Evolutionary conservation across 2,888 invertebrate species (phyloP).

Genomic region (Acanthosepion pharaonis): DNA sequence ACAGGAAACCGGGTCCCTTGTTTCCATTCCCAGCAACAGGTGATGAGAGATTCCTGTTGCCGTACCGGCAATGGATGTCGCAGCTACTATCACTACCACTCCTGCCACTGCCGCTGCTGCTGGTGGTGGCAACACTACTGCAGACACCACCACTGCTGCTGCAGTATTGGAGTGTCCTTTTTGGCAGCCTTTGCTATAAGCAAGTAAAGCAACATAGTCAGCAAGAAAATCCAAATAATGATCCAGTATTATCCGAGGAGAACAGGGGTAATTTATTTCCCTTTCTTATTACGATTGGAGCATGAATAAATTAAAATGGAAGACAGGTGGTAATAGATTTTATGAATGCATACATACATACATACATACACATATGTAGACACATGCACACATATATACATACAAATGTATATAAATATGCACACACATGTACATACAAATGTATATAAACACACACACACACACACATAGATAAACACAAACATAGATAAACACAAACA

Average conservation of each 20-base stretch:
- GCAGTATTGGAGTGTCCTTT: background rate
- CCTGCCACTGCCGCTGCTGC: background rate
- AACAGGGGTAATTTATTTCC: background rate
- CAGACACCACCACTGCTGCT: background rate
- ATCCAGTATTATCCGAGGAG: background rate
- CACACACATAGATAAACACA: background rate
- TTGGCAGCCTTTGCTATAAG: background rate
- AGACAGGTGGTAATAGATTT: background rate
- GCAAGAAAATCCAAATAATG: background rate
- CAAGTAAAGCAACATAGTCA: background rate
- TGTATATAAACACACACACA: background rate
- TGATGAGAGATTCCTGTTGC: background rate
- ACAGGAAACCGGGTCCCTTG: background rate
- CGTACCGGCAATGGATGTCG: background rate
- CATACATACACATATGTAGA: conserved; percentile 15
- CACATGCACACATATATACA: background rate
- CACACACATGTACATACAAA: background rate
- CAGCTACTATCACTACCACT: background rate
- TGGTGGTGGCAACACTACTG: background rate
- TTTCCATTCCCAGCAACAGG: background rate
- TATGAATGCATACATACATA: background rate
- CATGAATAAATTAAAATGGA: no score
- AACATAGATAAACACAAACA: no score
- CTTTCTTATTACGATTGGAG: no score
- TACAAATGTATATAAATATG: background rate